Evolutionary conservation across 2,797 vertebrate genomes (phyloP).

Genomic region (Takifugu rubripes): DNA sequence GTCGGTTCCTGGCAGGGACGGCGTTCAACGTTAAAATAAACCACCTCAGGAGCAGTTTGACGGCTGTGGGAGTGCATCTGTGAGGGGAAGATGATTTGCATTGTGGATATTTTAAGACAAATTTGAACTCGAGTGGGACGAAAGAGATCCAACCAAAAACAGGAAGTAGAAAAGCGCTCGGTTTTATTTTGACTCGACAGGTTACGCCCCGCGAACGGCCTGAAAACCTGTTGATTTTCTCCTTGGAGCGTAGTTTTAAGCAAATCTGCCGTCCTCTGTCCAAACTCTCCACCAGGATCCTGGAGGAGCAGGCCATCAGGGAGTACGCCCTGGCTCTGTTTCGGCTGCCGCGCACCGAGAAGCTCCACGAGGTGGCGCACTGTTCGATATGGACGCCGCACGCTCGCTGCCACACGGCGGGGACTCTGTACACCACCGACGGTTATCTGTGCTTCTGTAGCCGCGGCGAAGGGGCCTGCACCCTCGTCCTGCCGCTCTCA

Average conservation of each 20-base stretch:
- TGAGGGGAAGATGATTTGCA: too few species aligned
- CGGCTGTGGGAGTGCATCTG: too few species aligned
- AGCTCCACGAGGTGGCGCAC: constrained; percentile 77
- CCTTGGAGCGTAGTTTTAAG: too few species aligned
- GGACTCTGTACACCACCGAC: constrained; percentile 88
- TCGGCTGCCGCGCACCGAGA: constrained; percentile 84
- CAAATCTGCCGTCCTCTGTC: neutral
- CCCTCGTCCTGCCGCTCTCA: constrained; percentile 85
- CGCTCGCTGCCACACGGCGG: constrained; percentile 86
- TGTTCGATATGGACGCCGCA: constrained; percentile 94
- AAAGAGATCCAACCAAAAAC: too few species aligned
- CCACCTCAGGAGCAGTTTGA: too few species aligned
- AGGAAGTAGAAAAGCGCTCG: too few species aligned
- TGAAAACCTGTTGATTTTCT: too few species aligned
- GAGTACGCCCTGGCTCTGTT: constrained; percentile 93
- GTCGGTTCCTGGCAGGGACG: constrained; percentile 50
- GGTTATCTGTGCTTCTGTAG: constrained; percentile 90
- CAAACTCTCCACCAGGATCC: constrained; percentile 71
- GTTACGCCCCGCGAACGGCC: too few species aligned
- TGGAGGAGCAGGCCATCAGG: constrained; percentile 87
- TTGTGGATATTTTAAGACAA: too few species aligned
- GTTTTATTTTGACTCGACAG: too few species aligned
- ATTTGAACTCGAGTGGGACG: too few species aligned
- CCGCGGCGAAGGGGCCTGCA: constrained; percentile 85
- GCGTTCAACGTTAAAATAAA: too few species aligned